A percentile compares a stretch with the other conserved stretches of the same genome.
These are phyloP conservation scores for Pseudonaja textilis DNA, from an alignment of 2,113 vertebrate genomes.

Conservation along the genomic window DNA sequence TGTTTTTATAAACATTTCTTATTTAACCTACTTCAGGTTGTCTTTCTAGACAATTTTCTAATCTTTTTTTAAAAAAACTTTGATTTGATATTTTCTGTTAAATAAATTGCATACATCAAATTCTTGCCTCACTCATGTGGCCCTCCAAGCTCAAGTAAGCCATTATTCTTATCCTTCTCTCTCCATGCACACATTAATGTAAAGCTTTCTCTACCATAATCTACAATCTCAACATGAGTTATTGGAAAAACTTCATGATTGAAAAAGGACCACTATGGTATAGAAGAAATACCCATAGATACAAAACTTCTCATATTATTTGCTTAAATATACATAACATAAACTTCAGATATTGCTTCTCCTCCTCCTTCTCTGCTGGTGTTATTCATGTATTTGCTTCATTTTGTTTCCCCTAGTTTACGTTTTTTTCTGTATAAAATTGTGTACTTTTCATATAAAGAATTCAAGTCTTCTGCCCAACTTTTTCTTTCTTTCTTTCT, in stretches of 20 bases:
- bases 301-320: background rate
- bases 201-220: background rate
- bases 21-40: background rate
- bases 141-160: background rate
- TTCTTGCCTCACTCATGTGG: background rate
- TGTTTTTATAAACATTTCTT: background rate
- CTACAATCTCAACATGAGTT: background rate
- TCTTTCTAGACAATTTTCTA: background rate
- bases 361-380: background rate
- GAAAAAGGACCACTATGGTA: background rate
- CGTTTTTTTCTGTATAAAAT: background rate
- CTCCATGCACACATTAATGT: background rate
- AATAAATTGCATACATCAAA: background rate
- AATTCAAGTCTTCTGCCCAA: background rate
- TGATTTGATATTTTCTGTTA: background rate
- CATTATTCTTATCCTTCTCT: background rate
- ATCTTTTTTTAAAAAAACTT: background rate
- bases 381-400: background rate
- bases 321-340: background rate
- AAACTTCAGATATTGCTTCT: background rate
- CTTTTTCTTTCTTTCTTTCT: background rate
- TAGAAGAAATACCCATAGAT: background rate
- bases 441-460: background rate
- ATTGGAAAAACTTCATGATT: background rate
- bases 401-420: background rate